Evolutionary conservation across 2,888 invertebrate genomes (phyloP).

Genomic region (Carabus problematicus): DNA sequence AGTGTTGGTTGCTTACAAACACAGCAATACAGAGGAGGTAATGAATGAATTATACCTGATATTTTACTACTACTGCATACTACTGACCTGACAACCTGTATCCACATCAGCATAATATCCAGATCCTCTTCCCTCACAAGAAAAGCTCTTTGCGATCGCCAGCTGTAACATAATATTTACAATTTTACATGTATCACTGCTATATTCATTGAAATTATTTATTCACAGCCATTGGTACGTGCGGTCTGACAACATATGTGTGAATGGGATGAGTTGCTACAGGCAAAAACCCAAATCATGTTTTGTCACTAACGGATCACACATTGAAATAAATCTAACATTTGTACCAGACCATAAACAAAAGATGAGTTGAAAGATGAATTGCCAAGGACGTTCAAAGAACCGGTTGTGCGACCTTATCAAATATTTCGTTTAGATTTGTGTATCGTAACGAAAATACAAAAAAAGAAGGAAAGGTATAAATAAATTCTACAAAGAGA

Average conservation of each 20-base stretch:
- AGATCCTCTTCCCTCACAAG: slow-evolving; percentile 69
- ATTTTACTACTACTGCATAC: slow-evolving; percentile 4
- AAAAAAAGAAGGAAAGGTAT: no score
- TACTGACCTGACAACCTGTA: slow-evolving; percentile 69
- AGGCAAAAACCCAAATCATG: background rate
- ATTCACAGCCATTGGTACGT: background rate
- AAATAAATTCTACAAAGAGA: no score
- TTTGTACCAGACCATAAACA: no score
- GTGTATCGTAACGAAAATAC: no score
- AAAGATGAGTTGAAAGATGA: no score
- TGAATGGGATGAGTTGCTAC: background rate
- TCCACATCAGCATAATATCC: slow-evolving; percentile 81
- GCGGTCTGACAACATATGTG: background rate
- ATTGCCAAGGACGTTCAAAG: no score
- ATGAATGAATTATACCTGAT: no score
- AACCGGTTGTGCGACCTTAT: no score
- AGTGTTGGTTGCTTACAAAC: slow-evolving; percentile 13
- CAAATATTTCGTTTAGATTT: no score
- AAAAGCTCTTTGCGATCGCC: slow-evolving; percentile 64
- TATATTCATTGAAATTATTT: background rate
- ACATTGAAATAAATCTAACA: no score
- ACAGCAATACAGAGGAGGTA: background rate
- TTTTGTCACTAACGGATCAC: no score
- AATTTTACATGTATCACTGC: background rate
- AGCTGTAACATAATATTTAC: slow-evolving; percentile 50